A percentile compares a stretch with the other conserved stretches of the same genome.
Conservation (phyloP, 2,888 invertebrate genomes). For the Ethmia dodecea region DNA sequence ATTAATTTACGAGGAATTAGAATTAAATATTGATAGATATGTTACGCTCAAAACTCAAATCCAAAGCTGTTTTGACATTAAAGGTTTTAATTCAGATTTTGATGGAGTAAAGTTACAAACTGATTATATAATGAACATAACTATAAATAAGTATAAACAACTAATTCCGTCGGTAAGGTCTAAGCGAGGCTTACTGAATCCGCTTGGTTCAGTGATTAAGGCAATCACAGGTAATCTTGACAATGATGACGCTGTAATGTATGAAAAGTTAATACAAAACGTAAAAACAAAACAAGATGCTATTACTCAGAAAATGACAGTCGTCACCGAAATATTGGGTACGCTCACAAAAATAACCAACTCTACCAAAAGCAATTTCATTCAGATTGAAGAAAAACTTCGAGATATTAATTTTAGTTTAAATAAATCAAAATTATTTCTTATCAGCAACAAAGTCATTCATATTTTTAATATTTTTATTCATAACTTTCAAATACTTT, state of each 20-base stretch:
- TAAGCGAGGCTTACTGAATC: background rate
- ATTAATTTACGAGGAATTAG: background rate
- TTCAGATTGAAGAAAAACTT: background rate
- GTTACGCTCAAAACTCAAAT: background rate
- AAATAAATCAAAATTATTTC: background rate
- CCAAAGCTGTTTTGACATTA: background rate
- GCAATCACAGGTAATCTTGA: background rate
- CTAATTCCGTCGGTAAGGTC: background rate
- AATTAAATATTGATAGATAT: background rate
- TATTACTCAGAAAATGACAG: background rate
- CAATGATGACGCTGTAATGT: background rate
- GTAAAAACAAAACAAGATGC: background rate
- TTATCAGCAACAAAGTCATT: background rate
- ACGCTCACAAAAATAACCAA: background rate
- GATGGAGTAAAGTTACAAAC: background rate
- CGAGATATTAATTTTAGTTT: background rate
- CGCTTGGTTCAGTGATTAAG: background rate
- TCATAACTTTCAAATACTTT: background rate
- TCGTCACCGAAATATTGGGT: background rate
- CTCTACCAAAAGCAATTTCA: background rate
- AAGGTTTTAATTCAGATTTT: background rate
- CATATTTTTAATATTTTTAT: background rate
- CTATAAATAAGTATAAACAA: background rate
- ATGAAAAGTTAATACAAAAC: background rate
- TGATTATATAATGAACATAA: background rate